Base-by-base conservation (phyloP, 2,113 vertebrate genomes). In the Stegostoma tigrinum region DNA sequence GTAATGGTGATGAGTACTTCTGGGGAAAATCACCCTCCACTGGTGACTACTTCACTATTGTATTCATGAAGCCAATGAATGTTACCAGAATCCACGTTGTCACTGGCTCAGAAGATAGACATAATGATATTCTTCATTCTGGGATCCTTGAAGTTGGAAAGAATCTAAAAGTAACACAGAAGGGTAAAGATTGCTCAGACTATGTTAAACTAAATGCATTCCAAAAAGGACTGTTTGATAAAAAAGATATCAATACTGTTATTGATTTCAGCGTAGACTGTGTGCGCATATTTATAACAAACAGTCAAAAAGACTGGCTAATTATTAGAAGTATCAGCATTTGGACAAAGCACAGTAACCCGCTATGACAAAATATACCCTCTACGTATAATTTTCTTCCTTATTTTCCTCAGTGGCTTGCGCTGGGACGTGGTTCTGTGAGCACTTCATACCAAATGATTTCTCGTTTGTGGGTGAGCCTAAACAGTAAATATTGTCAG, bases 81-180 rank as follows among this genome's bases (percentile, higher is more conserved):
- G 24, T 98, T 42, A 97, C 96, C 0, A 97, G 96, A 0, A 95
- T 99, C 0, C 95, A 96, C 0, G 97, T 99, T 24, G 96, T 96
- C 94, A 98, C 98, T 0, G 98, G 99, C 23, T 97, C 96, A 0
- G 0, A 5, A 0, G 96, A 96, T 0, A 96, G 95, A 12, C 96
- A 4, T 0, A 96, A 95, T 0, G 98, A 98, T 96, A 93, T 96
- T 21, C 96, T 99, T 95, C 85, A 0, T 0, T 96, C 96, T 0
- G 98, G 98, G 21, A 96, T 97, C 19, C 97, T 99, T 95, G 97
- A 98, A 94, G 45, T 98, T 19, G 98, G 98, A 94, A 96, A 5
- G 0, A 0, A 0, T 5, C 24, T 5, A 78, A 67, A 10, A 96
- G 2, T 7, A 96, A 52, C 0, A 0, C 0, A 66, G 0, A 8